Conservation (phyloP, 2,797 vertebrate genomes). For the Silurus lanzhouensis region DNA sequence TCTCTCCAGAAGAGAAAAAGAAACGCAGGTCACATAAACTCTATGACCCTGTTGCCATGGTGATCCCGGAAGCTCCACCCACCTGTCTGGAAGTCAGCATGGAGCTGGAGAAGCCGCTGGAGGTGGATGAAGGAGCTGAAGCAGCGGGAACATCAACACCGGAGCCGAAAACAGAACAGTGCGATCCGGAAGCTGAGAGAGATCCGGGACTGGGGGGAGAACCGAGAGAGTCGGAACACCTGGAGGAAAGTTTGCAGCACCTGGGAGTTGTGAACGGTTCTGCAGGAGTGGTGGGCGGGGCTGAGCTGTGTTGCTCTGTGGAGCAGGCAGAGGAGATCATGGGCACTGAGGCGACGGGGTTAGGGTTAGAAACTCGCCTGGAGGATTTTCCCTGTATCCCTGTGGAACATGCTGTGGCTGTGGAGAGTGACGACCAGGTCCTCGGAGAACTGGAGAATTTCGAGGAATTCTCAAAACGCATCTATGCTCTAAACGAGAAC, state of each 20-base stretch:
- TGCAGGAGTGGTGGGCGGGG: conserved; percentile 43
- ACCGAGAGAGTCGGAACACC: conserved; percentile 21
- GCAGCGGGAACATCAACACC: conserved; percentile 2
- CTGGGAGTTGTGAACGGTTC: conserved; percentile 76
- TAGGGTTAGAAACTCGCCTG: conserved; percentile 74
- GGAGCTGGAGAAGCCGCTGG: conserved; percentile 68
- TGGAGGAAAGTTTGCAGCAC: conserved; percentile 42
- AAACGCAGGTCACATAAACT: conserved; percentile 57
- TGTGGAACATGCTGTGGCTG: conserved; percentile 92
- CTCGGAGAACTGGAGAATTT: conserved; percentile 88
- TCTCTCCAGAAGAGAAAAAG: conserved; percentile 82
- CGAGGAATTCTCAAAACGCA: conserved; percentile 95
- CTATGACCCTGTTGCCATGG: conserved; percentile 19
- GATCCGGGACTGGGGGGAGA: conserved; percentile 32
- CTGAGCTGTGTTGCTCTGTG: conserved; percentile 83
- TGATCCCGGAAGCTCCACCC: conserved; percentile 42
- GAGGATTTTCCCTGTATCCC: conserved; percentile 91
- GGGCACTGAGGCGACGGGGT: conserved; percentile 86
- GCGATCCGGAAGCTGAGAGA: conserved; percentile 49
- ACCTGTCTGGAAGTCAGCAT: conserved; percentile 75
- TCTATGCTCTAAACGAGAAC: conserved; percentile 94
- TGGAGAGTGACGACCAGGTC: conserved; percentile 96
- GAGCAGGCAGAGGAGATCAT: conserved; percentile 96
- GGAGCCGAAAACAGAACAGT: conserved; percentile 19
- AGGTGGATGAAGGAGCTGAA: conserved; percentile 57